Evolutionary conservation across 2,888 invertebrate genomes (phyloP), one percentile per base, ranked within the genome.

Genomic region (Stegophylla sp.): DNA sequence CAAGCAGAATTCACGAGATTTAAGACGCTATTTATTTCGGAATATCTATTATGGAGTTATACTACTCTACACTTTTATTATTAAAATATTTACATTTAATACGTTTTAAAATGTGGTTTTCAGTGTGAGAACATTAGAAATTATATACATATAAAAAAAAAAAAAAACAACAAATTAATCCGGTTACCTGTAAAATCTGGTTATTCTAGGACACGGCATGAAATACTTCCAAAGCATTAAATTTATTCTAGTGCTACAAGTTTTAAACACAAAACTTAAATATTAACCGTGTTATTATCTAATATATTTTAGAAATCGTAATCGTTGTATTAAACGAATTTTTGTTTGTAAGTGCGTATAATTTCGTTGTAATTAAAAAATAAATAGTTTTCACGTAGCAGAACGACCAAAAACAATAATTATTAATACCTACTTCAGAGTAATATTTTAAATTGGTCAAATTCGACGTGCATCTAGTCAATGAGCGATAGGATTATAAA

Each of bases 141-240:
- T 15, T 41, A 20, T 56, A 10, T 56, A 20, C 20, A 51, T 17
- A 15, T 17, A 51, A 17, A 10, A 53, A 23, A 1, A 20, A 53
- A 53, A 56, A 56, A 56, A 56, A 56, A 12, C 20, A 56, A 56
- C 15, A 9, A 66, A 66, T 66, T 66, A 71, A 71, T 53, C 53
- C 53, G 34, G 53, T 53, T n/a, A 53, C 53, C 34, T 20, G 34
- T 71, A 56, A 34, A 41, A 56, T 72, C 53, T 72, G 56, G 41
- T 72, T 72, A 72, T 53, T 72, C 23, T 41, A 43, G 41, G 0
- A 17, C 41, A 34, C 12, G 5, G 71, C 17, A 1, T 34, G 9
- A 53, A 71, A 20, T 34, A 17, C 10, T 53, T 56, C 17, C 10
- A 10, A n/a, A 53, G 23, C 10, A 10, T 28, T 20, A n/a, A 67